phyloP scores from a whole-genome alignment of 2,888 invertebrate genomes.

The Catocala sponsa region DNA sequence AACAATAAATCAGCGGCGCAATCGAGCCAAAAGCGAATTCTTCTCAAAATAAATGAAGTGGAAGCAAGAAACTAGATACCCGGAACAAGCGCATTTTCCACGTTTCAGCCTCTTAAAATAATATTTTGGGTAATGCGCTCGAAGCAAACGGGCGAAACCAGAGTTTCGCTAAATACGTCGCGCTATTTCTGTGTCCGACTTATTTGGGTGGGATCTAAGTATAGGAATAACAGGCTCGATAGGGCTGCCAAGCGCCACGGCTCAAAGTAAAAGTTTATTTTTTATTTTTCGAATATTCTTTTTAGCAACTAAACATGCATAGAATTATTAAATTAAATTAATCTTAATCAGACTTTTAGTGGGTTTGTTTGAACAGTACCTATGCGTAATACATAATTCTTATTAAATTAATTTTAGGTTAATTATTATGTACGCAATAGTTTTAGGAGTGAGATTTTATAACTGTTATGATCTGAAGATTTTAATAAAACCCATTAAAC shows the following conservation, averaged over 20 bases:
- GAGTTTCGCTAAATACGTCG: constrained; percentile 42
- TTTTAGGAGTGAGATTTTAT: too few relatives aligned
- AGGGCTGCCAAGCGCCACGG: constrained; percentile 9
- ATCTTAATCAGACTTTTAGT: too few relatives aligned
- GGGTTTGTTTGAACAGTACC: too few relatives aligned
- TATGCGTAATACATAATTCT: too few relatives aligned
- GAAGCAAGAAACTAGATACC: constrained; percentile 57
- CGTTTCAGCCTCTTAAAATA: constrained; percentile 47
- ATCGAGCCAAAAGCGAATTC: constrained; percentile 28
- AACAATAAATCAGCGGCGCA: constrained; percentile 17
- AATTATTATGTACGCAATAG: too few relatives aligned
- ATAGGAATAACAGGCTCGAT: constrained; percentile 25
- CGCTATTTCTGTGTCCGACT: constrained; percentile 50
- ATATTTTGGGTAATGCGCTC: constrained; percentile 43
- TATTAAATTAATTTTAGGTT: too few relatives aligned
- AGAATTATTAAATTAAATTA: too few relatives aligned
- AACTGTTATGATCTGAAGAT: too few relatives aligned
- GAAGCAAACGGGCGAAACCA: constrained; percentile 39
- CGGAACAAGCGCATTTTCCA: constrained; percentile 52
- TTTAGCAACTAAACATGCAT: too few relatives aligned
- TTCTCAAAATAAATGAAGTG: constrained; percentile 53
- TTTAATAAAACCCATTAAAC: too few relatives aligned
- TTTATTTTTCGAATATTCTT: too few relatives aligned
- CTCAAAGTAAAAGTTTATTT: too few relatives aligned
- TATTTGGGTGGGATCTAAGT: constrained; percentile 24